Evolutionary conservation across 2,888 invertebrate species (phyloP), one percentile per base, ranked within the genome.

Genomic region (Apantesis nais): DNA sequence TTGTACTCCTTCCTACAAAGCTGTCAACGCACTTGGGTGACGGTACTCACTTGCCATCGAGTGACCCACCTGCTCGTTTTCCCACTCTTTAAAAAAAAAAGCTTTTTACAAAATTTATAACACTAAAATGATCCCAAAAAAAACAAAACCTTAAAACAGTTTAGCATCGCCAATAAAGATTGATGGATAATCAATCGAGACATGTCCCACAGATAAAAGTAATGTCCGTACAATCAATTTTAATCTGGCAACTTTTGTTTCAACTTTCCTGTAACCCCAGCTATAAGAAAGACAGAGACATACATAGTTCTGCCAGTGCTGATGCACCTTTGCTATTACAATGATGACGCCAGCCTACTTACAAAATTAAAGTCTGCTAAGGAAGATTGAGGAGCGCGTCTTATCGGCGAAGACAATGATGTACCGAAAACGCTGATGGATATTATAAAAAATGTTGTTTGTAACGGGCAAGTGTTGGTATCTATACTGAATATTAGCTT

Each of bases 101-200:
- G n/a, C n/a, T n/a, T 34, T 34, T 34, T 34, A 34, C 34, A 34
- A 34, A 34, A 34, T 34, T 34, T 5, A 34, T 34, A 34, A 34
- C 34, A 34, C 5, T 4, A 34, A 5, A 34, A 34, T 34, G 5
- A 34, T 34, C 34, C 34, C 5, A 84, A 86, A 78, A 83, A 88
- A 89, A 88, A 86, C 85, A 86, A 86, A 85, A 86, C 72, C 69
- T 75, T n/a, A 52, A 52, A 52, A 52, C 48, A n/a, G 48, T 52
- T 89, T 89, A 90, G 89, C 88, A 85, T 86, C 86, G 88, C 89
- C 89, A 93, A 94, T 93, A 92, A 94, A 94, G 94, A 95, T 94
- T 94, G 93, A 95, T 93, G 93, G 89, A 89, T 91, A 94, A 94
- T 94, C 94, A 94, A 94, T 95, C 93, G 92, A 82, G 84, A 79